Evolutionary conservation across 1,140 invertebrate genomes (phyloP).

Genomic region (Nymphalis io): DNA sequence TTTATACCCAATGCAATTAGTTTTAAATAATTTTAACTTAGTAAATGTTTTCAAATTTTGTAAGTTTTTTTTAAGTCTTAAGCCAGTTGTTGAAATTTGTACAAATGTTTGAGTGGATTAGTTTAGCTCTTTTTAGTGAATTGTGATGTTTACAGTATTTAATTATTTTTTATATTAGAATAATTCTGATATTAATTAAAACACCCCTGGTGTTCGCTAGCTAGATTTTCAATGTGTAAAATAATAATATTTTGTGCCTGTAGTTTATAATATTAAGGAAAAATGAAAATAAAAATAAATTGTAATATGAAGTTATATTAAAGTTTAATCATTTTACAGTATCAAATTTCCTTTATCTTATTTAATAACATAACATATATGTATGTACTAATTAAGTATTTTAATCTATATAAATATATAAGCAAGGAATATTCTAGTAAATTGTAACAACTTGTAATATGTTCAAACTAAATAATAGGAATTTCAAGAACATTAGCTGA

Average conservation of each 20-base stretch:
- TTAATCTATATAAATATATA: background rate
- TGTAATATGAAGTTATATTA: slow-evolving; percentile 6
- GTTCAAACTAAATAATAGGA: background rate
- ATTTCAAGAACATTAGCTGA: background rate
- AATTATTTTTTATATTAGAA: slow-evolving; percentile 6
- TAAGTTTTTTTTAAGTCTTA: no score
- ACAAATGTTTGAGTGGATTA: background rate
- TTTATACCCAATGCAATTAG: slow-evolving; percentile 3
- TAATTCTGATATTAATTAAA: slow-evolving; percentile 6
- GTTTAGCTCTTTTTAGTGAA: background rate
- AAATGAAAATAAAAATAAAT: slow-evolving; percentile 4
- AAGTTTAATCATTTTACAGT: slow-evolving; percentile 8
- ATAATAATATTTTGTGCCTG: slow-evolving; percentile 8
- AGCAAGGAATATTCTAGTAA: slow-evolving; percentile 1
- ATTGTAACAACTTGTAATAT: background rate
- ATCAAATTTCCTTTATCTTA: slow-evolving; percentile 11
- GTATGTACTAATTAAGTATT: background rate
- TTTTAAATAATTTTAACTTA: background rate
- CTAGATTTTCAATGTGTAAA: slow-evolving; percentile 13
- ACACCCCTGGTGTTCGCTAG: slow-evolving; percentile 29
- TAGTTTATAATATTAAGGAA: background rate
- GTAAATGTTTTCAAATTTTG: no score
- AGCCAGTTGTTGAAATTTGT: no score
- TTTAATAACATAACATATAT: background rate
- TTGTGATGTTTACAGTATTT: slow-evolving; percentile 13